These are phyloP conservation scores for Cheilinus undulatus DNA, from an alignment of 2,113 vertebrate genomes.

Conservation along the genomic window DNA sequence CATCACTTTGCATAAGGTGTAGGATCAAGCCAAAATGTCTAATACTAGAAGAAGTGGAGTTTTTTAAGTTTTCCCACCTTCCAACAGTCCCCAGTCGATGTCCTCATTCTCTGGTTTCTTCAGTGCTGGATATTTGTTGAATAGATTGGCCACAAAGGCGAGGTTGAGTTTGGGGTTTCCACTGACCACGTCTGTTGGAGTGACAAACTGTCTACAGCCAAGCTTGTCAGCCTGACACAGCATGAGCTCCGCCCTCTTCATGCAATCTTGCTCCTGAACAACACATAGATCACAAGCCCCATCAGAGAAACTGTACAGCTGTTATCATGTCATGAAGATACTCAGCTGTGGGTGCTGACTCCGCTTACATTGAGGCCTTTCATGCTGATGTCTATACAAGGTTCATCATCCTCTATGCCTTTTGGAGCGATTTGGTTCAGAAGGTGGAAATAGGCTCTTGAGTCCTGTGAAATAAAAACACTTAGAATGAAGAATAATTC, in stretches of 20 bases:
- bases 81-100: constrained; percentile 94
- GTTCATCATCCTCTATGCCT: constrained; percentile 92
- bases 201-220: constrained; percentile 96
- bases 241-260: constrained; percentile 94
- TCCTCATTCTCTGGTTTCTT: constrained; percentile 96
- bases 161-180: constrained; percentile 97
- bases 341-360: constrained; percentile 11
- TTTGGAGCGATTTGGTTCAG: constrained; percentile 95
- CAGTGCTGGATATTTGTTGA: constrained; percentile 97
- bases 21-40: no score
- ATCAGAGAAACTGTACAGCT: constrained; percentile 43
- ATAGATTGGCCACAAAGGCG: constrained; percentile 96
- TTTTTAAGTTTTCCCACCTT: constrained; percentile 79
- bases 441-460: constrained; percentile 95
- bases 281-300: constrained; percentile 19
- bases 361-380: constrained; percentile 89
- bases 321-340: constrained; percentile 8
- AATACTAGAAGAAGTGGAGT: background rate
- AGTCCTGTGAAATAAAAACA: constrained; percentile 85
- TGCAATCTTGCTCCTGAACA: constrained; percentile 90
- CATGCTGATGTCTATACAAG: constrained; percentile 91
- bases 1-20: no score
- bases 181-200: constrained; percentile 90
- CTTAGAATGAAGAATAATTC: background rate
- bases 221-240: constrained; percentile 92